phyloP scores from a whole-genome alignment of 2,113 vertebrate genomes.

The Melanocharis versteri region DNA sequence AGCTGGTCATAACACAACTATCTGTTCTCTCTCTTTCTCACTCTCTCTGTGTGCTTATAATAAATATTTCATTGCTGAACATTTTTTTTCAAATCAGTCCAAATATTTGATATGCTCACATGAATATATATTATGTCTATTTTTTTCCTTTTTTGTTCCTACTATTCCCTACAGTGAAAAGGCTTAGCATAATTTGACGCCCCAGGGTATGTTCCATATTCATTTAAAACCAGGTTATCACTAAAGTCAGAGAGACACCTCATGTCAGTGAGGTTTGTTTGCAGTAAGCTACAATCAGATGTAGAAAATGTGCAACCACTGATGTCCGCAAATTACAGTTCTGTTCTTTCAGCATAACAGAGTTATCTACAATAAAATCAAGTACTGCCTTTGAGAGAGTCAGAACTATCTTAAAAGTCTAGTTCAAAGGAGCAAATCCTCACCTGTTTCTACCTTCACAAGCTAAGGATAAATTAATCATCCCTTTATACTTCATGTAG shows the following conservation, averaged over 20 bases:
- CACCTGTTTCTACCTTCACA: not conserved
- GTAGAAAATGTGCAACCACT: not conserved
- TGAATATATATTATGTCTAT: not conserved
- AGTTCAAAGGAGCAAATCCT: not conserved
- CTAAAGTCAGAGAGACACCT: not conserved
- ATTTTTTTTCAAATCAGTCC: not conserved
- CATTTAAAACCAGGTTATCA: not conserved
- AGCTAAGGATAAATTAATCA: not conserved
- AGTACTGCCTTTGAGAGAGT: not conserved
- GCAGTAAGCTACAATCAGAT: not conserved
- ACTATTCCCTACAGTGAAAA: not conserved
- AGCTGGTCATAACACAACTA: not conserved
- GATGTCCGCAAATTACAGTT: not conserved
- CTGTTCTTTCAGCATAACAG: not conserved
- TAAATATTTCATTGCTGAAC: not conserved
- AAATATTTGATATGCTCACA: not conserved
- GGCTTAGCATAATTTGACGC: not conserved
- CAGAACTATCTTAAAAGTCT: not conserved
- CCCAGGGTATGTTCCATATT: not conserved
- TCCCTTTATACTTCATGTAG: not conserved
- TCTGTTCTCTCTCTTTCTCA: not conserved
- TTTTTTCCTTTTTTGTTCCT: not conserved
- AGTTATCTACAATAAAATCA: not conserved
- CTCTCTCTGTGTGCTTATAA: not conserved
- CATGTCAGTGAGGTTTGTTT: not conserved